Percentiles rank a stretch among this genome's conserved stretches.
These are phyloP conservation scores for Athalia circularis DNA, from an alignment of 2,888 invertebrate species.

Conservation along the genomic window DNA sequence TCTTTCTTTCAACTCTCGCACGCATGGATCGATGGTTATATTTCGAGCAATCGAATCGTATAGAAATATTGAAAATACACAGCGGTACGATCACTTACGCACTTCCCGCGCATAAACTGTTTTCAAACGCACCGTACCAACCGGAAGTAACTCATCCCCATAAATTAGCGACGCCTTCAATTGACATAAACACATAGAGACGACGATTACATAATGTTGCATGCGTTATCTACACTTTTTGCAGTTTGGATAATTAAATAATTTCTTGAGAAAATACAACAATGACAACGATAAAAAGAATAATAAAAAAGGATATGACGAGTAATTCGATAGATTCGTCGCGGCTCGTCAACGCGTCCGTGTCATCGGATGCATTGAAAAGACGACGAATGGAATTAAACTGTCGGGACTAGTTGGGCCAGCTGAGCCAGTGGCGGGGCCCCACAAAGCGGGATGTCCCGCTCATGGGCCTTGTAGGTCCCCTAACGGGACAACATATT, in stretches of 20 bases:
- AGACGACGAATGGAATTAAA: constrained; percentile 51
- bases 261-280: too few relatives aligned
- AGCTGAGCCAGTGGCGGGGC: constrained; percentile 56
- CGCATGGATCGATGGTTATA: neutral
- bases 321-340: neutral
- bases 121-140: constrained; percentile 29
- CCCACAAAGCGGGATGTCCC: constrained; percentile 56
- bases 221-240: neutral
- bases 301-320: too few relatives aligned
- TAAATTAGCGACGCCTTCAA: constrained; percentile 32
- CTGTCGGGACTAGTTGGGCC: constrained; percentile 49
- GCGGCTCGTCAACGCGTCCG: constrained; percentile 10
- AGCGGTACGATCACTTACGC: constrained; percentile 8
- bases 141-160: constrained; percentile 36
- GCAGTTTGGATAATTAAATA: constrained; percentile 4
- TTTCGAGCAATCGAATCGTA: neutral
- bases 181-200: constrained; percentile 4
- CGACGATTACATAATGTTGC: constrained; percentile 23
- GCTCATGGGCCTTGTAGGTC: constrained; percentile 69
- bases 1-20: too few relatives aligned
- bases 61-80: neutral
- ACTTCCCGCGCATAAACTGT: constrained; percentile 37
- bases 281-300: too few relatives aligned
- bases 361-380: constrained; percentile 19
- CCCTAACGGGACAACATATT: constrained; percentile 69